Base-by-base conservation (phyloP, 2,888 invertebrate species). In the Venusia cambrica region DNA sequence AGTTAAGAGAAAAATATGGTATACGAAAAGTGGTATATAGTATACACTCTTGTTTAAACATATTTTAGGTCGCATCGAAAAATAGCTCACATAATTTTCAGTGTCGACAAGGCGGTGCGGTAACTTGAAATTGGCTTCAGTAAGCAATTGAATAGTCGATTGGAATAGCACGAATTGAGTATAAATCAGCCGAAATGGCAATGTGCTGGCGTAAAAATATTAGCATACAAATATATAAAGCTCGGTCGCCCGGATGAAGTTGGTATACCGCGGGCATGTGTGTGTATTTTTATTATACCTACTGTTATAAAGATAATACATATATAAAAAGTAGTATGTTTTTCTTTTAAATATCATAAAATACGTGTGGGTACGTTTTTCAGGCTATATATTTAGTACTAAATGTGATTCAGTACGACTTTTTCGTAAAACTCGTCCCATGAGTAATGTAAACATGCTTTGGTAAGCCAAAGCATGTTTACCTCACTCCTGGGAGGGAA, bases 381-480 rank as follows among this genome's bases (percentile, higher is more conserved):
- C n/a, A n/a, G n/a, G n/a, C n/a, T n/a, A n/a, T n/a, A n/a, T n/a
- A n/a, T n/a, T n/a, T n/a, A n/a, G n/a, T n/a, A n/a, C n/a, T n/a
- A n/a, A n/a, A n/a, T n/a, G n/a, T n/a, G n/a, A n/a, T n/a, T n/a
- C n/a, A n/a, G n/a, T n/a, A n/a, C n/a, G n/a, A n/a, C n/a, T n/a
- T n/a, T n/a, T n/a, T n/a, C n/a, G n/a, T n/a, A n/a, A n/a, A n/a
- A n/a, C n/a, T n/a, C n/a, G n/a, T n/a, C n/a, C n/a, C n/a, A n/a
- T n/a, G n/a, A n/a, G n/a, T n/a, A n/a, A n/a, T n/a, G n/a, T n/a
- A n/a, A n/a, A n/a, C n/a, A n/a, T n/a, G n/a, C n/a, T n/a, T n/a
- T n/a, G n/a, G n/a, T n/a, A n/a, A 5, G 14, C 14, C 22, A 43
- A 41, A 44, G 40, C 42, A 40, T 63, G 55, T 61, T 62, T 57